These are phyloP conservation scores for Leucania comma DNA, from an alignment of 2,888 invertebrate genomes.

Conservation along the genomic window DNA sequence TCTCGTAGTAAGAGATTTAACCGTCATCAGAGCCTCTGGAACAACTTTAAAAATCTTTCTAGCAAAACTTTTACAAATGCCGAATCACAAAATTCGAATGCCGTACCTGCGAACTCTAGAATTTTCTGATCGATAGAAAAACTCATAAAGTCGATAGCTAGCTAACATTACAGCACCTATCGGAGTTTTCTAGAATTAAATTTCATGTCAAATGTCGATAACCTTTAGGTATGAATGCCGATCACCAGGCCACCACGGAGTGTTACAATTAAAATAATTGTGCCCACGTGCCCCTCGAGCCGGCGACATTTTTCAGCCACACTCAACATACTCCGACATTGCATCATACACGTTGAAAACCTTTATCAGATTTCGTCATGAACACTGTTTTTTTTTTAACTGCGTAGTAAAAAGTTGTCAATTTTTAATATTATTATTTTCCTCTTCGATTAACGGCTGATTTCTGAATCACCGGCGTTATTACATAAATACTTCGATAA, in stretches of 20 bases:
- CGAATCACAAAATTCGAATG: too few species aligned
- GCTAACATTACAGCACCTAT: too few species aligned
- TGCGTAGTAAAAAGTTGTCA: conserved; percentile 41
- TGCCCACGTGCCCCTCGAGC: conserved; percentile 20
- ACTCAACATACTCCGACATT: conserved; percentile 48
- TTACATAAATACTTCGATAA: conserved; percentile 26
- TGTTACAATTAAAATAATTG: conserved; percentile 9
- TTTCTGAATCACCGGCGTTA: conserved; percentile 36
- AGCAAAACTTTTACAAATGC: too few species aligned
- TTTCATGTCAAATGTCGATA: conserved; percentile 21
- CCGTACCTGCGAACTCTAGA: too few species aligned
- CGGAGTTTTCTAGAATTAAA: background rate
- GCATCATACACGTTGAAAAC: conserved; percentile 58
- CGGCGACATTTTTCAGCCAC: conserved; percentile 19
- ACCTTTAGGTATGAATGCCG: conserved; percentile 28
- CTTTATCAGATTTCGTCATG: conserved; percentile 61
- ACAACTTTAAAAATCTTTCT: too few species aligned
- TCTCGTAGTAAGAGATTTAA: too few species aligned
- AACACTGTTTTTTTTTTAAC: conserved; percentile 46
- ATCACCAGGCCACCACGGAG: conserved; percentile 13
- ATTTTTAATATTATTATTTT: conserved; percentile 17
- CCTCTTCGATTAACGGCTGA: conserved; percentile 25
- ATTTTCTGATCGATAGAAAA: too few species aligned
- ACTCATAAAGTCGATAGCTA: too few species aligned
- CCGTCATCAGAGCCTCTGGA: too few species aligned